Percentiles rank a stretch among this genome's conserved stretches.
Evolutionary conservation across 1,140 invertebrate species (phyloP).

Genomic region (Trichonephila clavata): DNA sequence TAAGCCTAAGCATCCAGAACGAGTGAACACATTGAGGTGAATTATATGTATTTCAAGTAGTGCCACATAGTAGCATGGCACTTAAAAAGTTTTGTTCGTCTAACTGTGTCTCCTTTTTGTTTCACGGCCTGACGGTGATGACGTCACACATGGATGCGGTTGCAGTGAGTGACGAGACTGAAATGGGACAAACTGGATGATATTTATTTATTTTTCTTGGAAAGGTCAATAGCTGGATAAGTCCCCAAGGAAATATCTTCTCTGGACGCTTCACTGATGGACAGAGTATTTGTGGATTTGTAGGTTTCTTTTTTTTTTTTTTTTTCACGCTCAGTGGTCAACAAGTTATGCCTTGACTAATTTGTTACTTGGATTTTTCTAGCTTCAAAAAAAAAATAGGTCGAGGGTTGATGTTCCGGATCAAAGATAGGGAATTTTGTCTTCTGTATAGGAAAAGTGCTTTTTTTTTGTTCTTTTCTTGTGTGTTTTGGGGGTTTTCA

Average conservation of each 20-base stretch:
- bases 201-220: not conserved
- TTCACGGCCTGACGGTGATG: conserved; percentile 5
- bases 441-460: not conserved
- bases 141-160: not conserved
- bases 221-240: not conserved
- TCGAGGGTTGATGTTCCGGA: not conserved
- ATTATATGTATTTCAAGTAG: not conserved
- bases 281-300: not conserved
- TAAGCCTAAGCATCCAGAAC: not conserved
- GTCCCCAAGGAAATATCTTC: not conserved
- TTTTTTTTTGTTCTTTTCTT: not conserved
- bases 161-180: not conserved
- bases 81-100: not conserved
- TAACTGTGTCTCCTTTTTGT: not conserved
- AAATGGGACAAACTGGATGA: not conserved
- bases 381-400: not conserved
- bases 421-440: not conserved
- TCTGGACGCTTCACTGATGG: not conserved
- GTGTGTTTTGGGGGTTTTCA: not conserved
- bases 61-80: not conserved
- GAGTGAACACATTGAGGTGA: not conserved
- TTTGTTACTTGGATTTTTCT: not conserved
- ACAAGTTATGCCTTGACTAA: not conserved
- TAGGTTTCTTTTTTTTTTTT: too few relatives aligned
- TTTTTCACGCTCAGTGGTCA: not conserved